Evolutionary conservation across 1,140 invertebrate species (phyloP), one percentile per base, ranked within the genome.

Genomic region (Samia ricini): DNA sequence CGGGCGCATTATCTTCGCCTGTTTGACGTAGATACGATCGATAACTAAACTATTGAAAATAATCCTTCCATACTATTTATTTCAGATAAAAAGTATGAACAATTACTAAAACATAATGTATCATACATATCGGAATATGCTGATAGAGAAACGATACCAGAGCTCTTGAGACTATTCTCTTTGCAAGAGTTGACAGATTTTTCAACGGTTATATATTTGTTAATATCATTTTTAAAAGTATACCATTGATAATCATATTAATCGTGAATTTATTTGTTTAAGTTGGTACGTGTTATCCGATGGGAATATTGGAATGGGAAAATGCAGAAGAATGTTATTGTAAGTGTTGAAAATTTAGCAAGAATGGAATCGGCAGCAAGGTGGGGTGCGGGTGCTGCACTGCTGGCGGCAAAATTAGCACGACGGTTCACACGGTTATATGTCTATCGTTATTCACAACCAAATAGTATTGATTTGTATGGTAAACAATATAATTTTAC

Each of bases 401-500:
- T 91, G 26, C 50, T 92, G 19, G 85, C 88, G 19, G 78, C 85
- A 18, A 82, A 82, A 50, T 62, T 91, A 33, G 83, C 85, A 6
- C 74, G 86, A 4, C 74, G 81, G 49, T 76, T 86, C 8, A 69
- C 77, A 55, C 76, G 83, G 1, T 71, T 91, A 7, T 91, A 84
- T 61, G 83, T 88, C 2, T 91, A 89, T 66, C 77, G 79, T 8
- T 91, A 81, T 48, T 79, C 77, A 20, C 78, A 87, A 63, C 70
- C 81, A n/a, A 78, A 74, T 4, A 72, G 72, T n/a, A 74, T 88
- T 12, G 87, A 92, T 69, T 71, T 92, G n/a, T 79, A 80, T 33
- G 89, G 90, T 20, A 83, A 75, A 64, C 77, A 74, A 42, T 69
- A 88, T 51, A 92, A 91, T 74, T 87, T 87, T 67, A 79, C 83